Conservation (phyloP, 1,140 invertebrate genomes). For the Ips typographus region DNA sequence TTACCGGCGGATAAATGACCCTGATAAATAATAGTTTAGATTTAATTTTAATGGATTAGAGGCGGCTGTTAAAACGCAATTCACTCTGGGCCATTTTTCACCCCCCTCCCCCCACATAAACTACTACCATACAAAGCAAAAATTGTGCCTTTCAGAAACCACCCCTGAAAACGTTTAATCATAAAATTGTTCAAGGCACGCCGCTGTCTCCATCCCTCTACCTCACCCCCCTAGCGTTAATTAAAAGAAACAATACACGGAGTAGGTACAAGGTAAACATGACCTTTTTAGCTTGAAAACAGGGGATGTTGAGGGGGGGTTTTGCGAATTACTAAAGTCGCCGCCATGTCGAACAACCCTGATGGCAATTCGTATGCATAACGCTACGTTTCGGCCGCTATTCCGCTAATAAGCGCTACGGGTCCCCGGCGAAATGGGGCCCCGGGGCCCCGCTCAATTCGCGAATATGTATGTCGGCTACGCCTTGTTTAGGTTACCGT, state of each 20-base stretch:
- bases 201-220: too few relatives aligned
- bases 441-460: conserved; percentile 23
- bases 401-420: conserved; percentile 28
- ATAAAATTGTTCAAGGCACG: too few relatives aligned
- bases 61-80: conserved; percentile 2
- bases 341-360: conserved; percentile 20
- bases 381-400: conserved; percentile 24
- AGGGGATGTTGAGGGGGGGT: not conserved
- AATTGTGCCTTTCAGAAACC: too few relatives aligned
- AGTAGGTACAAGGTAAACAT: conserved; percentile 9
- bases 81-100: conserved; percentile 1
- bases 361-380: conserved; percentile 29
- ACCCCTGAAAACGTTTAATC: too few relatives aligned
- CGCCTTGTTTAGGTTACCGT: conserved; percentile 18
- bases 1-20: conserved; percentile 7
- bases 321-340: conserved; percentile 15
- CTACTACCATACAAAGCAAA: too few relatives aligned
- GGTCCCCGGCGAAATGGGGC: conserved; percentile 23
- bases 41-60: conserved; percentile 27
- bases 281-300: not conserved
- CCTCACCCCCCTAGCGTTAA: too few relatives aligned
- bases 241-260: not conserved
- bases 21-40: conserved; percentile 22
- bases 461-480: conserved; percentile 23
- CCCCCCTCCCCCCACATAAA: too few relatives aligned